Base-by-base conservation (phyloP, 2,888 invertebrate genomes). In the Xanthia icteritia region DNA sequence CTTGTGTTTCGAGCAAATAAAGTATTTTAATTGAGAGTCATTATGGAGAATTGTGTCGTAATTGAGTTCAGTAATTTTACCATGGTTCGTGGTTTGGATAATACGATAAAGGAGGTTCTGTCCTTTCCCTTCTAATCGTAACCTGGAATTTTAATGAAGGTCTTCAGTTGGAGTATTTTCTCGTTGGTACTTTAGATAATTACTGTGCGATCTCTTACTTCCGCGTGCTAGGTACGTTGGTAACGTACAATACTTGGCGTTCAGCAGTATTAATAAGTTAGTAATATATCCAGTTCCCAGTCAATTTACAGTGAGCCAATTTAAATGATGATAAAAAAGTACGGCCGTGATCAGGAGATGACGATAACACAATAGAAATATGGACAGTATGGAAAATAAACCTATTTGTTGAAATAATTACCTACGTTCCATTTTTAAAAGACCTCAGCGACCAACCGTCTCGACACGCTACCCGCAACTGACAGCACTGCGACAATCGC, bases 1-100 rank as follows among this genome's bases (percentile, higher is more conserved):
- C 51, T 73, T 45, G 79, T 75, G n/a, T 71, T 73, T 70, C 36
- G 39, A 45, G 58, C 58, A 81, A 77, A 81, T 85, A 77, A 64
- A 76, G 64, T 67, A 82, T 85, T 85, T 77, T 83, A 81, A 85
- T 81, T 81, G 42, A 54, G 45, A 23, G 13, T 73, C 67, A 82
- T 82, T 69, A 75, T 13, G n/a, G 64, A 11, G 48, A 68, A 72
- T 80, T 80, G 51, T 58, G 64, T 72, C 27, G 71, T 58, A 84
- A 84, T 84, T 71, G 56, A 74, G 15, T 67, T 73, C n/a, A 64
- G 67, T 74, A 68, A 82, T 84, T 82, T 72, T 72, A 66, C 84
- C 61, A 72, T 45, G 71, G 71, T 69, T 83, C 56, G 71, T 56
- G 67, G 74, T 71, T 75, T 60, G 36, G 23, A 23, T 70, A 66